A percentile compares a stretch with the other conserved stretches of the same genome.
phyloP scores from a whole-genome alignment of 2,797 vertebrate genomes.

The Macropodus opercularis region DNA sequence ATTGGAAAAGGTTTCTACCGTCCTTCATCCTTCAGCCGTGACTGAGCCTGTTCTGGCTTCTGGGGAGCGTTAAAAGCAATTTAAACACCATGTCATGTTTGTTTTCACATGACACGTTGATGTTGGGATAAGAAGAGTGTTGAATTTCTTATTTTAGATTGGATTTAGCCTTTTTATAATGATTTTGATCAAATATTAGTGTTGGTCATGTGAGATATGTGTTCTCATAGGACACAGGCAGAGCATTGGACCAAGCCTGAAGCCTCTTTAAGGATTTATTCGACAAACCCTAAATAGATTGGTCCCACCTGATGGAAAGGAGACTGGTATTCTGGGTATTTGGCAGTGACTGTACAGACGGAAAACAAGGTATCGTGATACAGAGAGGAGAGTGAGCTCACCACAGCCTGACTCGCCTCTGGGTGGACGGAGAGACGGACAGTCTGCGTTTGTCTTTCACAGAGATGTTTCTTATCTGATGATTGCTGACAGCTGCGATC shows the following conservation, averaged over 20 bases:
- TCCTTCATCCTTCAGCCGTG: slow-evolving; percentile 1
- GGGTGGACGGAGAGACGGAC: slow-evolving; percentile 67
- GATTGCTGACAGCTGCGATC: slow-evolving; percentile 54
- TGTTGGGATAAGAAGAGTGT: neutral
- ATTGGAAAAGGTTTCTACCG: slow-evolving; percentile 3
- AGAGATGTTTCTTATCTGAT: slow-evolving; percentile 57
- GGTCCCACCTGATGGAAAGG: slow-evolving; percentile 53
- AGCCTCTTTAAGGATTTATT: no score
- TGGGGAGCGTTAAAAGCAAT: neutral
- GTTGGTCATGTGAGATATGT: no score
- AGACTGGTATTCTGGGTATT: slow-evolving; percentile 76
- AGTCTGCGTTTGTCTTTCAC: slow-evolving; percentile 79
- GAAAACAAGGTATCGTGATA: slow-evolving; percentile 58
- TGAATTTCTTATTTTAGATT: no score
- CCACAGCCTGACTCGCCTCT: slow-evolving; percentile 42
- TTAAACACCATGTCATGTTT: neutral
- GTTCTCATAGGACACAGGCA: slow-evolving; percentile 11
- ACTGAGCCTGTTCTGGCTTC: neutral
- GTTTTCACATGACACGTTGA: neutral
- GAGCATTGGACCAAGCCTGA: slow-evolving; percentile 20
- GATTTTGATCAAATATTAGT: no score
- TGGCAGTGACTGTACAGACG: slow-evolving; percentile 40
- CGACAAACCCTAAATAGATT: slow-evolving; percentile 53
- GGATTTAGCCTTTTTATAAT: no score
- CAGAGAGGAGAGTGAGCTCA: slow-evolving; percentile 65